Percentiles rank a stretch among this genome's conserved stretches.
phyloP scores from a whole-genome alignment of 2,113 vertebrate species.

The Grantiella picta region DNA sequence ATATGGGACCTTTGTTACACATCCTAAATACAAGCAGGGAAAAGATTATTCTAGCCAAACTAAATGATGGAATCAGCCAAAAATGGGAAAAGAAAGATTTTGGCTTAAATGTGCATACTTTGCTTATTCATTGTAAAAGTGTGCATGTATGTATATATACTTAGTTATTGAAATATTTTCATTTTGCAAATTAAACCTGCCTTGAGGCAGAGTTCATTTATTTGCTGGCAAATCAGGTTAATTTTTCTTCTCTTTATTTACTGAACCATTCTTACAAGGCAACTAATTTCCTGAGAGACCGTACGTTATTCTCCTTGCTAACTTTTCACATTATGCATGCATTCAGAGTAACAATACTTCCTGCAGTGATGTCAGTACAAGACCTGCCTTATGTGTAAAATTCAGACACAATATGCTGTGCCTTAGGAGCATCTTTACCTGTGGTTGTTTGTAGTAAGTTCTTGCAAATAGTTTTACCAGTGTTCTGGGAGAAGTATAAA shows the following conservation, averaged over 20 bases:
- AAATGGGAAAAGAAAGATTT: background rate
- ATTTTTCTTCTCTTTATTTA: constrained; percentile 27
- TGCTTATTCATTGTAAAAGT: background rate
- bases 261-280: background rate
- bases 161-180: constrained; percentile 26
- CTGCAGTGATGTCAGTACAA: background rate
- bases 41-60: background rate
- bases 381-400: background rate
- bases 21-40: background rate
- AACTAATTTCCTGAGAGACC: background rate
- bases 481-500: background rate
- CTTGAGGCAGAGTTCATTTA: constrained; percentile 29
- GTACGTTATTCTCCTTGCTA: background rate
- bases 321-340: background rate
- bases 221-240: constrained; percentile 3
- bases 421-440: background rate
- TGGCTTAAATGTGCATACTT: background rate
- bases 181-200: constrained; percentile 26
- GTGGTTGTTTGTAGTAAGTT: background rate
- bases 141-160: background rate
- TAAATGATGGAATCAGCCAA: background rate
- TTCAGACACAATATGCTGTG: background rate
- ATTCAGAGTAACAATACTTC: background rate
- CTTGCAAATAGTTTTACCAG: background rate
- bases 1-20: background rate